Percentiles rank a stretch among this genome's conserved stretches.
phyloP scores from a whole-genome alignment of 2,113 vertebrate genomes.

The Cygnus atratus region DNA sequence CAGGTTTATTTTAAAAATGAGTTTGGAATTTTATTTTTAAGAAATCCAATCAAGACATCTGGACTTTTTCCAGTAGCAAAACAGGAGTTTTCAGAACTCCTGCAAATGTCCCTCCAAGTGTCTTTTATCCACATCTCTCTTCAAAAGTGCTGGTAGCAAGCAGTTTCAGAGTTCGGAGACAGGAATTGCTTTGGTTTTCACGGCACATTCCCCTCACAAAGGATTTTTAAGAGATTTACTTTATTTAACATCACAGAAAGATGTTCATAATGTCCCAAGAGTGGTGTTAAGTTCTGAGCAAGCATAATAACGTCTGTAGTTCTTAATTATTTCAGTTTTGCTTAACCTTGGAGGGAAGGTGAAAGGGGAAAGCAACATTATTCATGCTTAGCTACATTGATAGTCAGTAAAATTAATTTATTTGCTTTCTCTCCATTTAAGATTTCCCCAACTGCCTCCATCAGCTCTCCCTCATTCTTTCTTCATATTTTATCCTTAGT shows the following conservation, averaged over 20 bases:
- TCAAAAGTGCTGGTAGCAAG: background rate
- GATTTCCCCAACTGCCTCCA: constrained; percentile 10
- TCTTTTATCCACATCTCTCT: background rate
- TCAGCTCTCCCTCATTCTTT: background rate
- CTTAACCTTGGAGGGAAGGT: background rate
- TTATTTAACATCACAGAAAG: background rate
- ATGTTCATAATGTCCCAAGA: background rate
- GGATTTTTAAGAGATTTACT: background rate
- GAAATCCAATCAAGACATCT: background rate
- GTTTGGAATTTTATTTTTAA: background rate
- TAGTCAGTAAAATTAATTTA: background rate
- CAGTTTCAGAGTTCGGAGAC: background rate
- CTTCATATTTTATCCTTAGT: background rate
- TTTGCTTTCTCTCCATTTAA: background rate
- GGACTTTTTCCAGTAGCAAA: background rate
- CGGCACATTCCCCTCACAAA: background rate
- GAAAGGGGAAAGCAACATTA: background rate
- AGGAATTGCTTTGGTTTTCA: background rate
- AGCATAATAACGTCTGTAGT: background rate
- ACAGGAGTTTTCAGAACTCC: background rate
- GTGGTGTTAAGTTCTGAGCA: background rate
- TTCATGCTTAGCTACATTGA: background rate
- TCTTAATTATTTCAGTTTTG: background rate
- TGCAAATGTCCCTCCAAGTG: background rate
- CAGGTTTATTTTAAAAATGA: background rate